Conservation (phyloP, 30 jellyfish, hydroid and myxozoan species). For the Clytia hemisphaerica region DNA sequence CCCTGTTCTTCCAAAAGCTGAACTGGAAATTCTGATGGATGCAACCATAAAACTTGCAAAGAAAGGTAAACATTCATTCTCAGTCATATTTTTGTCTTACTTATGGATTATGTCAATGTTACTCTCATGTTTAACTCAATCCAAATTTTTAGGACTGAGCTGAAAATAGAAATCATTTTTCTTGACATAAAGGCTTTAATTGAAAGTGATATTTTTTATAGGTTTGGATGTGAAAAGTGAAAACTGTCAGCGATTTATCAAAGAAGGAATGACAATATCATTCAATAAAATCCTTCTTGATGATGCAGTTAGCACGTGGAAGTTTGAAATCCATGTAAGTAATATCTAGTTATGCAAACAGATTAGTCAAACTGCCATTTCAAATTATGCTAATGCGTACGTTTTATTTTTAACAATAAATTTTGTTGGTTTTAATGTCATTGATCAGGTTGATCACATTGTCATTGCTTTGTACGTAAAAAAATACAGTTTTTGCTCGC, state of each 20-base stretch:
- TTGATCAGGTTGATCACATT: no score
- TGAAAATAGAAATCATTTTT: neutral
- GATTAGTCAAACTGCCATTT: no score
- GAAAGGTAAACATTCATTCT: slow-evolving; percentile 62
- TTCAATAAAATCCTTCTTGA: slow-evolving; percentile 78
- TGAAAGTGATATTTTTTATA: neutral
- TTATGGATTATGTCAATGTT: neutral
- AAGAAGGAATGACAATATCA: slow-evolving; percentile 91
- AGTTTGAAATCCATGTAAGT: slow-evolving; percentile 91
- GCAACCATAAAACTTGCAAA: slow-evolving; percentile 78
- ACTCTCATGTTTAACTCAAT: neutral
- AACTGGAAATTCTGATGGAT: slow-evolving; percentile 68
- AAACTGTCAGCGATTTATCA: slow-evolving; percentile 78
- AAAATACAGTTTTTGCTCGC: no score
- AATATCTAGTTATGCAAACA: no score
- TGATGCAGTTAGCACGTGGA: slow-evolving; percentile 99
- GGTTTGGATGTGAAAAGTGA: slow-evolving; percentile 87
- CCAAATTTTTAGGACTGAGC: neutral
- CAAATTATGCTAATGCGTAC: no score
- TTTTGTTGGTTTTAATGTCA: no score
- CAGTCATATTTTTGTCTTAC: no score
- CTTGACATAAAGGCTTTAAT: neutral
- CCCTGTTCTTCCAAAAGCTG: slow-evolving; percentile 94
- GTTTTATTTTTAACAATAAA: no score
- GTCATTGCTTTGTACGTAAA: no score